phyloP scores from a whole-genome alignment of 2,888 invertebrate genomes.

The Salpingus planirostris region DNA sequence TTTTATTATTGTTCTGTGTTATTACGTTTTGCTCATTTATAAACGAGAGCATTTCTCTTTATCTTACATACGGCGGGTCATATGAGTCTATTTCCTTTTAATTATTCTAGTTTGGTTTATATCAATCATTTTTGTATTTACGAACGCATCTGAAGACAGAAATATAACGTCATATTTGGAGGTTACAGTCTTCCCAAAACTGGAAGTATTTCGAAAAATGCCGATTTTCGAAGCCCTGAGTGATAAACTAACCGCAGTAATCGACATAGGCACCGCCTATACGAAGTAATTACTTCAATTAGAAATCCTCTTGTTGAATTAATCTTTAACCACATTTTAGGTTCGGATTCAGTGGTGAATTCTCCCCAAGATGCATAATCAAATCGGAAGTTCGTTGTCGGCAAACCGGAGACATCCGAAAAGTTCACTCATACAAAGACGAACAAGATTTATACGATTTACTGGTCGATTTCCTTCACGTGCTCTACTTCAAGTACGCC shows the following conservation, averaged over 20 bases:
- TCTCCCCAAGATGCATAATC: slow-evolving; percentile 79
- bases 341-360: slow-evolving; percentile 87
- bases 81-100: too few species aligned
- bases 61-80: too few species aligned
- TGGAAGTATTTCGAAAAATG: slow-evolving; percentile 49
- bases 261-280: slow-evolving; percentile 85
- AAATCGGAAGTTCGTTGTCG: slow-evolving; percentile 66
- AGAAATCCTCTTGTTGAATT: background rate
- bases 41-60: too few species aligned
- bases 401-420: slow-evolving; percentile 50
- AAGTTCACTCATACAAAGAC: slow-evolving; percentile 55
- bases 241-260: slow-evolving; percentile 81
- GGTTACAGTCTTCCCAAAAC: too few species aligned
- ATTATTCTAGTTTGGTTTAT: too few species aligned
- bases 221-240: slow-evolving; percentile 74
- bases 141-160: too few species aligned
- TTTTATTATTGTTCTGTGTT: too few species aligned
- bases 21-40: too few species aligned
- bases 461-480: slow-evolving; percentile 79
- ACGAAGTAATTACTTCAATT: slow-evolving; percentile 60
- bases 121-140: too few species aligned
- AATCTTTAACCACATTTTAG: slow-evolving; percentile 45
- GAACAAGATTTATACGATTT: slow-evolving; percentile 71
- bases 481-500: slow-evolving; percentile 83
- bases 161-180: too few species aligned